Base-by-base conservation (phyloP, 2,888 invertebrate genomes). In the Pristionchus maxplancki region DNA sequence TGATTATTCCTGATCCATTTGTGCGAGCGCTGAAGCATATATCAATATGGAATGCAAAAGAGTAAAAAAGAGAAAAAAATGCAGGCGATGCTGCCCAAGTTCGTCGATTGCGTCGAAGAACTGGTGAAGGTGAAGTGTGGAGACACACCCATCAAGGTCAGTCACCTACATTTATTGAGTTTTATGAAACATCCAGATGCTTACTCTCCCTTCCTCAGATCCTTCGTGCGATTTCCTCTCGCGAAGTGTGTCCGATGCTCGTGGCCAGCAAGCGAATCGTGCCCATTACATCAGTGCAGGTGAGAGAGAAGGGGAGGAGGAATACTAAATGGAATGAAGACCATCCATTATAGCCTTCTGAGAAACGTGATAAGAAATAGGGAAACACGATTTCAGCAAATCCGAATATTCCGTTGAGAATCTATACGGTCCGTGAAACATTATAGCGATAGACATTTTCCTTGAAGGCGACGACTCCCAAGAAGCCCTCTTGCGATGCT, bases 111-210 rank as follows among this genome's bases (percentile, higher is more conserved):
- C 87, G 93, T 94, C 0, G 91, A 91, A 58, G 93, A 93, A 8
- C 90, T 94, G 31, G 93, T 94, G 6, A 58, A 90, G 28, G 91
- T 88, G n/a, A 93, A 93, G 84, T 94, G 94, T 87, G 94, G 94
- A 78, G 90, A 90, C n/a, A 89, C 90, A 11, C 94, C 94, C 15
- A 90, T 94, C 64, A 91, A 91, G 82, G 93, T 93, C 37, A 58
- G 74, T 17, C 48, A 67, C n/a, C 37, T n/a, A 1, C n/a, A n/a
- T 40, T 85, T 31, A 82, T 50, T 24, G 24, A 53, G 50, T 44
- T 78, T 9, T 8, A 44, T 13, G 5, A 2, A 71, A 17, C 44
- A 1, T 17, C 31, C 5, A 20, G 0, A 9, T 34, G 11, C 34
- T 67, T 67, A 9, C 31, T 13, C 28, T 34, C 28, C 31, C 28